A percentile compares a stretch with the other conserved stretches of the same genome.
Evolutionary conservation across 2,113 vertebrate species (phyloP).

Genomic region (Dendrocopos noguchii): DNA sequence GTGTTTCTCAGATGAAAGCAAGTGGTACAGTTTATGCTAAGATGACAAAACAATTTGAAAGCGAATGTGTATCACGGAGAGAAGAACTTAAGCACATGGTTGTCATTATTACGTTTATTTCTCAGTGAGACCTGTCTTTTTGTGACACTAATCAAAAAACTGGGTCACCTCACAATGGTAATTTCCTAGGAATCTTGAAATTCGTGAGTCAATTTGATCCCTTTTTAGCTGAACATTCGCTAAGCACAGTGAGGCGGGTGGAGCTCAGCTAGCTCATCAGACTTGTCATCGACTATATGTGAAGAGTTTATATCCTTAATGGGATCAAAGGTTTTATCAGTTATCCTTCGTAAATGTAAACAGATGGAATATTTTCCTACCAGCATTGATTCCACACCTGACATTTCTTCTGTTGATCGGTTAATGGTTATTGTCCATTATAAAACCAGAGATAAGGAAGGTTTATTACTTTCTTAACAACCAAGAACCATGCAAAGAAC

Average conservation of each 20-base stretch:
- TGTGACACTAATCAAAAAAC: conserved; percentile 78
- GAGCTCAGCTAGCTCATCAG: conserved; percentile 65
- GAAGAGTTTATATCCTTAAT: conserved; percentile 81
- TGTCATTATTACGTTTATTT: conserved; percentile 75
- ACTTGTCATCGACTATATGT: conserved; percentile 75
- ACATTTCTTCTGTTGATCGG: conserved; percentile 75
- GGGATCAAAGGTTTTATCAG: conserved; percentile 80
- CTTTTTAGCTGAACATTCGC: conserved; percentile 72
- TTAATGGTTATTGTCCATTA: conserved; percentile 75
- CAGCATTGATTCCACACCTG: conserved; percentile 75
- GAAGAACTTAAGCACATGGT: conserved; percentile 72
- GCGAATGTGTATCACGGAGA: conserved; percentile 69
- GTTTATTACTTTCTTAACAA: conserved; percentile 70
- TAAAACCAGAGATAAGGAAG: conserved; percentile 60
- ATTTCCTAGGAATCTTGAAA: conserved; percentile 79
- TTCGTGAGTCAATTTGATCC: conserved; percentile 74
- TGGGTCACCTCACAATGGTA: conserved; percentile 77
- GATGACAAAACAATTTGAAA: conserved; percentile 77
- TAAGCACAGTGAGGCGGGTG: conserved; percentile 57
- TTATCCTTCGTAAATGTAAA: conserved; percentile 73
- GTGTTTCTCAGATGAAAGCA: conserved; percentile 71
- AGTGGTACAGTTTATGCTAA: conserved; percentile 76
- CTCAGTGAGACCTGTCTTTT: conserved; percentile 76
- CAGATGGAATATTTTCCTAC: conserved; percentile 72
- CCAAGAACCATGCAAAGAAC: conserved; percentile 11